Percentiles rank a stretch among this genome's conserved stretches.
Evolutionary conservation across 64 coral and sea anemone genomes (phyloP).

Genomic region (Stichodactyla mertensii): DNA sequence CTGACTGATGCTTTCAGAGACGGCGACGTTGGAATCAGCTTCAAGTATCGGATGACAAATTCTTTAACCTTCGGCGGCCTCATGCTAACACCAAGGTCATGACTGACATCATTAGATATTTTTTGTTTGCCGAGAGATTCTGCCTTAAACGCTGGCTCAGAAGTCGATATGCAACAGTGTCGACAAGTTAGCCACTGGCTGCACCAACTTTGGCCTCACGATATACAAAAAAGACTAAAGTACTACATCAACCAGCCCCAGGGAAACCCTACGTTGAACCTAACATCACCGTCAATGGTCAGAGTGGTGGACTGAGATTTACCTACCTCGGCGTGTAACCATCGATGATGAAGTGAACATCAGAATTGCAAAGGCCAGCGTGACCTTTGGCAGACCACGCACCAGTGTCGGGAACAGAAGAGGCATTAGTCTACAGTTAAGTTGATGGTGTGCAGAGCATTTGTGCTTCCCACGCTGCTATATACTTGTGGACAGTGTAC

Average conservation of each 20-base stretch:
- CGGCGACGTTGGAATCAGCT: background rate
- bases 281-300: too few species aligned
- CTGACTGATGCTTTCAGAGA: conserved; percentile 14
- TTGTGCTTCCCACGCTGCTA: background rate
- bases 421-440: background rate
- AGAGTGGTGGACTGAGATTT: too few species aligned
- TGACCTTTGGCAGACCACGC: background rate
- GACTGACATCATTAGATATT: background rate
- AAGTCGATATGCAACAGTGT: background rate
- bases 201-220: conserved; percentile 1
- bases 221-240: conserved; percentile 5
- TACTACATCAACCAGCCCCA: background rate
- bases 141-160: background rate
- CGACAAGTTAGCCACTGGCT: background rate
- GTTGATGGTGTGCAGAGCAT: background rate
- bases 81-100: background rate
- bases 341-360: conserved; percentile 10
- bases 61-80: background rate
- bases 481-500: background rate
- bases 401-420: background rate
- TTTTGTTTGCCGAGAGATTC: conserved; percentile 14
- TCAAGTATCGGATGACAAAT: background rate
- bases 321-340: background rate
- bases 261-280: background rate
- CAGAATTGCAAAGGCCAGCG: background rate